Conservation (phyloP, 2,113 vertebrate genomes). For the Nerophis lumbriciformis region DNA sequence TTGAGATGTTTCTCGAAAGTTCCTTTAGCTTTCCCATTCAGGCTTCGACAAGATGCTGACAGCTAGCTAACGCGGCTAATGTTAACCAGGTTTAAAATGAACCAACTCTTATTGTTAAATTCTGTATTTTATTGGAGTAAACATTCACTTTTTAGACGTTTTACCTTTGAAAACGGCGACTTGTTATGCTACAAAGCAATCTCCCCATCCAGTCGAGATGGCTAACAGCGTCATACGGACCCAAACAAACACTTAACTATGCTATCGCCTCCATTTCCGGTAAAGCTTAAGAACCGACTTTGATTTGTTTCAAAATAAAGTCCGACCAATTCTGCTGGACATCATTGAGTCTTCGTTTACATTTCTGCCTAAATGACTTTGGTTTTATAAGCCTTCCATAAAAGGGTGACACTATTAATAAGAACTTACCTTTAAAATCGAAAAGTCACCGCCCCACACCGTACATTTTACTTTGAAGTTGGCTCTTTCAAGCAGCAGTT, state of each 20-base stretch:
- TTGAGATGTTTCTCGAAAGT: not conserved
- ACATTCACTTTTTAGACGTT: not conserved
- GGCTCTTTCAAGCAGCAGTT: too few species aligned
- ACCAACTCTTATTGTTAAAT: too few species aligned
- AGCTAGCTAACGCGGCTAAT: not conserved
- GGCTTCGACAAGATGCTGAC: not conserved
- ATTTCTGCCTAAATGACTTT: too few species aligned
- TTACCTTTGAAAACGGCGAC: not conserved
- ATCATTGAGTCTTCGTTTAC: too few species aligned
- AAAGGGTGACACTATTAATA: too few species aligned
- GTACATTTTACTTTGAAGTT: too few species aligned
- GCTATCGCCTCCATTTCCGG: constrained; percentile 28
- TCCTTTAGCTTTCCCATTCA: not conserved
- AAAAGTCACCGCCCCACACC: too few species aligned
- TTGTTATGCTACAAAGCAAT: not conserved
- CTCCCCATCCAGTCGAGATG: not conserved
- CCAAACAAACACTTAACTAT: not conserved
- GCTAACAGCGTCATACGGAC: not conserved
- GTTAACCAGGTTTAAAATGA: not conserved
- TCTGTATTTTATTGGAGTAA: too few species aligned
- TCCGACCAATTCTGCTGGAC: not conserved
- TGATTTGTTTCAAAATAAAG: constrained; percentile 3
- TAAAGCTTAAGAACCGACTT: constrained; percentile 45
- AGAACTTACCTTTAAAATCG: too few species aligned
- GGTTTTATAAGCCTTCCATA: too few species aligned